These are phyloP conservation scores for Gila robusta DNA, from an alignment of 2,797 vertebrate species.

Conservation along the genomic window DNA sequence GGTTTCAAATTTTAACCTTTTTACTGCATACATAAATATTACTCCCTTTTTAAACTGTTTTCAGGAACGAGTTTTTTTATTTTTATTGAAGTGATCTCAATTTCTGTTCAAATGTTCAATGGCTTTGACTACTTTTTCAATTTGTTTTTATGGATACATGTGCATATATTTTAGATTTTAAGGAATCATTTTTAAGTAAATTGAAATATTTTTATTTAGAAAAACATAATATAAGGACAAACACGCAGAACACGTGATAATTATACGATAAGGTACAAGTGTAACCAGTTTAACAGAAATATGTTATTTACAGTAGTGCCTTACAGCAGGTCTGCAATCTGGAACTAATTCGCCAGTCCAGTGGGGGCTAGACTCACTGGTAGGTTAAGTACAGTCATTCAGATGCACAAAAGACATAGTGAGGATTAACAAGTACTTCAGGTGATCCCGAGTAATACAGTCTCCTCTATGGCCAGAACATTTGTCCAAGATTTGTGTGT, in stretches of 20 bases:
- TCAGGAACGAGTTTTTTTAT: background rate
- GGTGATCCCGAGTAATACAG: conserved; percentile 17
- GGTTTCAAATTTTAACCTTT: no score
- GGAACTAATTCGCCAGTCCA: background rate
- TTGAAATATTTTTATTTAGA: conserved; percentile 17
- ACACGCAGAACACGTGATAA: background rate
- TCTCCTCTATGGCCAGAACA: background rate
- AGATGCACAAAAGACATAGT: background rate
- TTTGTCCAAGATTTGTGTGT: background rate
- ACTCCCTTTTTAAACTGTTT: background rate
- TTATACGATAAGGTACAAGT: background rate
- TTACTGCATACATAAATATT: background rate
- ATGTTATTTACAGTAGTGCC: background rate
- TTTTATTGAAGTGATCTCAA: background rate
- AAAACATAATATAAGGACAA: background rate
- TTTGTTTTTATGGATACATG: background rate
- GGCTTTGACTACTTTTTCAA: background rate
- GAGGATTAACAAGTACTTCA: conserved; percentile 1
- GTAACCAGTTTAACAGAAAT: background rate
- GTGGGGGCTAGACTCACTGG: background rate
- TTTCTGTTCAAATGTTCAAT: background rate
- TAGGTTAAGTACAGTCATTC: background rate
- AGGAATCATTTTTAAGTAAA: background rate
- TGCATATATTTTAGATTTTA: background rate
- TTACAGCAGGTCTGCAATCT: background rate